Conservation (phyloP, 2,888 invertebrate species). For the Cephus runcator region DNA sequence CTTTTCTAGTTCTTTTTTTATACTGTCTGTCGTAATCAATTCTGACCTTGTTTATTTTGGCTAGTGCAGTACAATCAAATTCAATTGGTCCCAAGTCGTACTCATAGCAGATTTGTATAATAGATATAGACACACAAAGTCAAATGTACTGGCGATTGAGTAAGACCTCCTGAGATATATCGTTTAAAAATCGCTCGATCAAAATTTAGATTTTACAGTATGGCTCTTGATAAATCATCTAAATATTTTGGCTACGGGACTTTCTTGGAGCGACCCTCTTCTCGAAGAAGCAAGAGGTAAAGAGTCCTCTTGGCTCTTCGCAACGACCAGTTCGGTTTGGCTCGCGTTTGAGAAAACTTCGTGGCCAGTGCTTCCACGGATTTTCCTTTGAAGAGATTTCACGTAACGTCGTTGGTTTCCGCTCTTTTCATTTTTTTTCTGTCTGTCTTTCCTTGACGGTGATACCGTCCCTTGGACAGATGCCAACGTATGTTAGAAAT, state of each 20-base stretch:
- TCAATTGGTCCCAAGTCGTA: neutral
- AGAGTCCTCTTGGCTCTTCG: conserved; percentile 17
- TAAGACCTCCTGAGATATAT: neutral
- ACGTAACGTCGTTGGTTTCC: neutral
- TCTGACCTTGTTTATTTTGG: neutral
- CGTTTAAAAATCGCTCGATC: neutral
- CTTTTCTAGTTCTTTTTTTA: neutral
- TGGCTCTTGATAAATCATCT: conserved; percentile 34
- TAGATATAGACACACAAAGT: neutral
- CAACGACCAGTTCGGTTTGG: conserved; percentile 37
- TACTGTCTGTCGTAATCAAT: neutral
- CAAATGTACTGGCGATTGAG: neutral
- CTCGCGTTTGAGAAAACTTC: conserved; percentile 28
- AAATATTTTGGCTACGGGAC: conserved; percentile 47
- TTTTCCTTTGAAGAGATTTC: neutral
- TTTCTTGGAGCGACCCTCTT: conserved; percentile 35
- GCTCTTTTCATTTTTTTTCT: neutral
- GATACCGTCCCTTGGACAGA: neutral
- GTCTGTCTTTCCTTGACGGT: neutral
- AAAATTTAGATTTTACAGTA: conserved; percentile 6
- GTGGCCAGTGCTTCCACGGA: neutral
- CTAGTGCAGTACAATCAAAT: neutral
- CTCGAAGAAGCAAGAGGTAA: neutral
- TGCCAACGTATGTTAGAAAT: neutral
- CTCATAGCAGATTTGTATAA: neutral